Conservation (phyloP, 2,797 vertebrate species). For the Acridotheres tristis region DNA sequence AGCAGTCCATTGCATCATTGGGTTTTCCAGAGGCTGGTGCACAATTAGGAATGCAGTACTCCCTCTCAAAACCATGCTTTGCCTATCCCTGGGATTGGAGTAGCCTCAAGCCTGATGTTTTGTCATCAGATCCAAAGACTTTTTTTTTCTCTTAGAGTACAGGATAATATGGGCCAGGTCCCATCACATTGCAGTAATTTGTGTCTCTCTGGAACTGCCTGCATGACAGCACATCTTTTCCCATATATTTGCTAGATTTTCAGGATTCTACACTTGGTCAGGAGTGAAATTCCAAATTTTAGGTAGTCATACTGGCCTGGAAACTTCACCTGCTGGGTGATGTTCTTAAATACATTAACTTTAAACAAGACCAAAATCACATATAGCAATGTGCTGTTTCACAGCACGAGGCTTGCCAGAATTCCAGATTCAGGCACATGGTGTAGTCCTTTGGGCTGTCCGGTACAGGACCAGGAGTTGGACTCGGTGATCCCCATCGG, state of each 20-base stretch:
- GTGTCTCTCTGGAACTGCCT: neutral
- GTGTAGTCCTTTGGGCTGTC: neutral
- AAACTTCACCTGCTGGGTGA: neutral
- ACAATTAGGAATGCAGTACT: accelerated
- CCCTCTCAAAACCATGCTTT: neutral
- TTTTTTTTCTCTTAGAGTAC: neutral
- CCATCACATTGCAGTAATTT: neutral
- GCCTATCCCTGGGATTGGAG: neutral
- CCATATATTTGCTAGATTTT: neutral
- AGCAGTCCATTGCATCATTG: neutral
- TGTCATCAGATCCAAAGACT: neutral
- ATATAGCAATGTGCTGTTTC: neutral
- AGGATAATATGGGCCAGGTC: neutral
- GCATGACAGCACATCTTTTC: neutral
- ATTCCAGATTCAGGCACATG: neutral
- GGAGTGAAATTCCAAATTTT: neutral
- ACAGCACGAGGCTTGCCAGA: neutral
- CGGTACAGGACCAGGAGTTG: neutral
- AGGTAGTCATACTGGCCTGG: neutral
- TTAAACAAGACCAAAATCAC: neutral
- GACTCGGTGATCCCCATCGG: neutral
- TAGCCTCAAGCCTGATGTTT: neutral
- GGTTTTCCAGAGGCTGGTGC: neutral
- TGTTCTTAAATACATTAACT: neutral
- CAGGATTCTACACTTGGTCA: neutral